Evolutionary conservation across 2,797 vertebrate genomes (phyloP), one percentile per base, ranked within the genome.

Genomic region (Nothura maculosa): DNA sequence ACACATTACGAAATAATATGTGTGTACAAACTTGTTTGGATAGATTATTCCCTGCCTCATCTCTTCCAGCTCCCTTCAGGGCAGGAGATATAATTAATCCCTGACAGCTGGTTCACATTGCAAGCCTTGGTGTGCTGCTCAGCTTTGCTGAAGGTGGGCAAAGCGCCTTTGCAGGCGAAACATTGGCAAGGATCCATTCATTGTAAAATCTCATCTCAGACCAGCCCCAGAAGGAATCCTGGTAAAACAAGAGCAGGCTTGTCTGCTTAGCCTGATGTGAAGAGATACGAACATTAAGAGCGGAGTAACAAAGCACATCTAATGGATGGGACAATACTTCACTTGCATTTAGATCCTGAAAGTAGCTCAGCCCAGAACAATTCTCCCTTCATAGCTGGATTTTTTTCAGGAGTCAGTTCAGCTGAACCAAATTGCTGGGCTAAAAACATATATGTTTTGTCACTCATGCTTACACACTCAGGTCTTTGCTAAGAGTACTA

Each of bases 21-120:
- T 95, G 72, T 93, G 95, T 90, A 93, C 86, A 92, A 94, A 96
- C 96, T 93, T 90, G 93, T 95, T 90, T 85, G 89, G 84, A 69
- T 72, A 15, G 86, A 55, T 89, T 68, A 10, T 57, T 94, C 88
- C 62, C 92, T 66, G 81, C 81, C 72, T 87, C 57, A 14, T 60
- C 70, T 32, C 74, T 76, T 90, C 88, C 68, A 0, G 0, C 36
- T 89, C 45, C 81, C 94, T 63, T 52, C 81, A 16, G 94, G 93
- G 92, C 90, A 92, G 66, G 64, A 83, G 90, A 22, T n/a, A 28
- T 19, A 82, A 36, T 58, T 77, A 64, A 54, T 48, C 75, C 72
- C 40, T 93, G 87, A 70, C 85, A 95, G 75, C 73, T 80, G 60
- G 20, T 76, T 58, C 85, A 19, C 3, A 1, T 2, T 58, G 89